Percentiles rank a stretch among this genome's conserved stretches.
phyloP scores from a whole-genome alignment of 2,888 invertebrate species.

The Antheraea assamensis region DNA sequence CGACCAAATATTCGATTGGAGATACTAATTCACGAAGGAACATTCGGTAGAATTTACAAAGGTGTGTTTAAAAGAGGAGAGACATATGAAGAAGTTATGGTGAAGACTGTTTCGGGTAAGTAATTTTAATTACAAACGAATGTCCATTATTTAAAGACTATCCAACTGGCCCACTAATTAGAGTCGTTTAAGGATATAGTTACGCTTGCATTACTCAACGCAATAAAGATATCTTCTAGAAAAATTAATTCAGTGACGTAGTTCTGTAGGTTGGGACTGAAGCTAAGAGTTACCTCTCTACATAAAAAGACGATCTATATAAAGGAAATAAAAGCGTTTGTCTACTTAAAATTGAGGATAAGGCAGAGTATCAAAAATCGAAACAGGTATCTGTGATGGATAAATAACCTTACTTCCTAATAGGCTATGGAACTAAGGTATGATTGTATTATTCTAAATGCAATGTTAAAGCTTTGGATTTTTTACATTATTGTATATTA shows the following conservation, averaged over 20 bases:
- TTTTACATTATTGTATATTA: too few relatives aligned
- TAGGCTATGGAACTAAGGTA: neutral
- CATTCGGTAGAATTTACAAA: constrained; percentile 93
- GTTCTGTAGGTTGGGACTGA: neutral
- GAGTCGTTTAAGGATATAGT: neutral
- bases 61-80: constrained; percentile 86
- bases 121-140: neutral
- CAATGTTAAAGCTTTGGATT: neutral
- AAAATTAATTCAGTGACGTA: neutral
- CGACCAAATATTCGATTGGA: constrained; percentile 84
- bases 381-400: neutral
- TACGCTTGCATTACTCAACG: neutral
- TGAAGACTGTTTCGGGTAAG: constrained; percentile 93
- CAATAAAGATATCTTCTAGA: neutral
- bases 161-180: neutral
- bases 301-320: neutral
- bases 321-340: too few relatives aligned
- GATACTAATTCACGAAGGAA: constrained; percentile 88
- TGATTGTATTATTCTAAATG: neutral
- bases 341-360: too few relatives aligned
- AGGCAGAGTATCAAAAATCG: neutral
- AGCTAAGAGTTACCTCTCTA: neutral
- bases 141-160: neutral
- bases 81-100: constrained; percentile 88
- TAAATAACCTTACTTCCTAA: neutral